Evolutionary conservation across 1,140 invertebrate species (phyloP).

Genomic region (Drosophila funebris): DNA sequence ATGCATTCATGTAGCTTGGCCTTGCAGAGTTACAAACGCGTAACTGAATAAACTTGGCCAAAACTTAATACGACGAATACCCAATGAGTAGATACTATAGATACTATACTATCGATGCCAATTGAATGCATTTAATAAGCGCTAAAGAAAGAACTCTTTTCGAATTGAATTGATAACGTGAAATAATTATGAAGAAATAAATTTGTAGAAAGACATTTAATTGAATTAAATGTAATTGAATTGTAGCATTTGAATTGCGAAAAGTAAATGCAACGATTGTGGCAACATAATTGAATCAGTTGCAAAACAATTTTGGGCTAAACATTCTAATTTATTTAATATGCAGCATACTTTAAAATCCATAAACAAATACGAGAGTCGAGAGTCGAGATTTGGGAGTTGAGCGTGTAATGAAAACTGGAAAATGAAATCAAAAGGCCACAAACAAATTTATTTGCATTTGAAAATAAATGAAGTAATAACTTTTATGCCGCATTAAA

Average conservation of each 20-base stretch:
- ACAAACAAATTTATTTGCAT: constrained; percentile 76
- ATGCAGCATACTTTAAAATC: constrained; percentile 11
- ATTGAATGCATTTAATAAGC: not conserved
- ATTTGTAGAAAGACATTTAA: not conserved
- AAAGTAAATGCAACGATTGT: not conserved
- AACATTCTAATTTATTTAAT: constrained; percentile 26
- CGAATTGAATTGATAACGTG: not conserved
- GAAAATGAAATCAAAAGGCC: constrained; percentile 37
- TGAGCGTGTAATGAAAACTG: constrained; percentile 22
- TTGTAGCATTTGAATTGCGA: not conserved
- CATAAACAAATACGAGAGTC: constrained; percentile 13
- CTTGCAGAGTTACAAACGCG: constrained; percentile 1
- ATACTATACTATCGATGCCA: not conserved
- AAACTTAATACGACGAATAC: not conserved
- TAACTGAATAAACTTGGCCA: not conserved
- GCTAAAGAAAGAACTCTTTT: not conserved
- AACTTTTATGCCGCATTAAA: constrained; percentile 79
- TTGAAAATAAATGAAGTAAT: constrained; percentile 79
- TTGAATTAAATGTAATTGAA: constrained; percentile 1
- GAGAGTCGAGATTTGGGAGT: not conserved
- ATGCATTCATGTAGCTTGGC: constrained; percentile 5
- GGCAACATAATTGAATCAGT: constrained; percentile 4
- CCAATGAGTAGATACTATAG: no score
- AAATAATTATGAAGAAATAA: not conserved
- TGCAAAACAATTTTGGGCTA: not conserved